phyloP scores from a whole-genome alignment of 2,888 invertebrate genomes.

The Dynastes maya region DNA sequence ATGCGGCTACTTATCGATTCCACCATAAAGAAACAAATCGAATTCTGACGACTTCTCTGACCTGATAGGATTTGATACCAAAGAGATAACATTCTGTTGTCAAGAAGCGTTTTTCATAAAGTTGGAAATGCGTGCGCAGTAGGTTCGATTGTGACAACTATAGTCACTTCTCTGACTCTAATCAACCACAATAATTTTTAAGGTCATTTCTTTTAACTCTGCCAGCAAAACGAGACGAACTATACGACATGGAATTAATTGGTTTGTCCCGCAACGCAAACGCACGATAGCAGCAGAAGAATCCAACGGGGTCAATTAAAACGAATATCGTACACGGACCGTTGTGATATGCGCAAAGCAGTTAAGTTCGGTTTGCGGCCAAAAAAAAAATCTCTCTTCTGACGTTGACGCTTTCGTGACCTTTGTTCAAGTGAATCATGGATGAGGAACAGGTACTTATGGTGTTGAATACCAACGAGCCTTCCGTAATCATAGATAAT shows the following conservation, averaged over 20 bases:
- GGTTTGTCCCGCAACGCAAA: constrained; percentile 35
- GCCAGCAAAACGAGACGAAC: constrained; percentile 51
- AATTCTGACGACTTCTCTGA: constrained; percentile 26
- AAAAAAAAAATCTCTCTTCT: constrained; percentile 24
- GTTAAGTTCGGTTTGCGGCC: constrained; percentile 36
- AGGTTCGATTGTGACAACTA: constrained; percentile 20
- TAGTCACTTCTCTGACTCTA: constrained; percentile 49
- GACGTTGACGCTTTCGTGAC: constrained; percentile 55
- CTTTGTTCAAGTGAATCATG: constrained; percentile 64
- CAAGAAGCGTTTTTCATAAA: constrained; percentile 30
- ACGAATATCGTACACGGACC: constrained; percentile 17
- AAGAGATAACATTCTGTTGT: constrained; percentile 20
- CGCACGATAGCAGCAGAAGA: constrained; percentile 26
- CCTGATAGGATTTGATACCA: constrained; percentile 18
- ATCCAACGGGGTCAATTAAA: constrained; percentile 50
- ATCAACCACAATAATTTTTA: constrained; percentile 56
- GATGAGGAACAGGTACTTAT: constrained; percentile 64
- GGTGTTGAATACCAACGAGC: constrained; percentile 63
- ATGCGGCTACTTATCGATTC: too few relatives aligned
- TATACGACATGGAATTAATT: constrained; percentile 46
- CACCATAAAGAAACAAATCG: background rate
- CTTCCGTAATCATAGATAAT: constrained; percentile 66
- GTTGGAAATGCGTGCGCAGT: constrained; percentile 55
- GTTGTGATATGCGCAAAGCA: constrained; percentile 49
- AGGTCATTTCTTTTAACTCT: constrained; percentile 57